Base-by-base conservation (phyloP, 2,888 invertebrate genomes). In the Punctoribates punctum region DNA sequence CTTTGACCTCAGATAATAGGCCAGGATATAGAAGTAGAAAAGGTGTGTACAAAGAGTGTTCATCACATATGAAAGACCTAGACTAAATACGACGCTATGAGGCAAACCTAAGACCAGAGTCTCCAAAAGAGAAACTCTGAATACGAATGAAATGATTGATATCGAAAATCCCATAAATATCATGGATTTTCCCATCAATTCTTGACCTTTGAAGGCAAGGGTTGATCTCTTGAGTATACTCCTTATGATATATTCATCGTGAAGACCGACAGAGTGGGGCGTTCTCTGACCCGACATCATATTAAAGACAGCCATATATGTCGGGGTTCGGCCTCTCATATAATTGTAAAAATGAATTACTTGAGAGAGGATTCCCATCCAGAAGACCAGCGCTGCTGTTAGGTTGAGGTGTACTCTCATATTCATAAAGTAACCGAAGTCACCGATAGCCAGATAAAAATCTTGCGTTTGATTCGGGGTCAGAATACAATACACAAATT, bases 381-480 rank as follows among this genome's bases (percentile, higher is more conserved):
- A 34, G 34, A 48, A 48, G 15, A 51, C 23, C 1, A 46, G 51
- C 8, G 27, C 29, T 8, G 72, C 72, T 5, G 72, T 25, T 15
- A 75, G 20, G 51, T 75, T 75, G 15, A 75, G 48, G 48, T 75
- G 75, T 4, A 48, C 25, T 23, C 51, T 75, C 72, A 72, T 54
- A 6, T 54, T 48, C 17, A 75, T 70, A 25, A 73, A 75, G 27
- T 72, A 75, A 4, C 29, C 25, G 42, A 51, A 75, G 54, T 75
- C 75, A 13, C 75, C 75, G 9, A 57, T 46, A 11, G 54, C 51
- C 6, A 75, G 48, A 23, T 72, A 25, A 57, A 57, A 72, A n/a
- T 20, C 8, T 25, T 57, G 20, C 0, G 57, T 0, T 13, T 13
- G 6, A 11, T 11, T 25, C 1, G 57, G 25, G 1, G 57, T 25